Base-by-base conservation (phyloP, 2,797 vertebrate genomes). In the Chanos chanos region DNA sequence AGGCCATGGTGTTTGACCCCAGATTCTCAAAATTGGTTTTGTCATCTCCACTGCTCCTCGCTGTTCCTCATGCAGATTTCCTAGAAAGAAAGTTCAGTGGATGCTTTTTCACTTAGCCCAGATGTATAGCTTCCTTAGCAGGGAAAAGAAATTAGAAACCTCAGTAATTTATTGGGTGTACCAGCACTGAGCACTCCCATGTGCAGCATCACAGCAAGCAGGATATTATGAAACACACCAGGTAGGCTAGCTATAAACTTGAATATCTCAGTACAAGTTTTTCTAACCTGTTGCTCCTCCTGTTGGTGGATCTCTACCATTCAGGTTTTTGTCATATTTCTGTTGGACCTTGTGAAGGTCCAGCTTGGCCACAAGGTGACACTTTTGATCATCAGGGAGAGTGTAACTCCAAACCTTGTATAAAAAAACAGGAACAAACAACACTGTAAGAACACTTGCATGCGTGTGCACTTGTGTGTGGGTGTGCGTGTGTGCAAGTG, bases 331-430 rank as follows among this genome's bases (percentile, higher is more conserved):
- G 53, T 39, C 69, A 78, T 91, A 82, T 60, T 77, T 91, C 64
- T 87, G 86, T 25, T 79, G 81, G 21, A 89, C 77, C 77, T 87
- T 94, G 53, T 81, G 79, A 50, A 95, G 80, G 75, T 95, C 79
- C 28, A 92, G 83, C 47, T 67, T 89, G 4, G 83, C 77, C 72
- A 94, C 70, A 4, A 85, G 70, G 8, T 84, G 86, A 63, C 90
- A 95, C 33, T 83, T 87, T 65, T 88, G 77, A 16, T 77, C 76
- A 22, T 76, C 77, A 5, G 61, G 64, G 67, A 95, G 77, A 74
- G 91, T 92, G 82, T 94, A 94, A 71, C 89, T 76, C 89, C 92
- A 91, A 12, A 96, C 75, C 94, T 97, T 62, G 5, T n/a, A n/a
- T n/a, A n/a, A n/a, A n/a, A 59, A 67, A 77, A 22, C 12, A 51